These are phyloP conservation scores for Dolichomitus sp. DNA, from an alignment of 2,888 invertebrate genomes.

Conservation along the genomic window DNA sequence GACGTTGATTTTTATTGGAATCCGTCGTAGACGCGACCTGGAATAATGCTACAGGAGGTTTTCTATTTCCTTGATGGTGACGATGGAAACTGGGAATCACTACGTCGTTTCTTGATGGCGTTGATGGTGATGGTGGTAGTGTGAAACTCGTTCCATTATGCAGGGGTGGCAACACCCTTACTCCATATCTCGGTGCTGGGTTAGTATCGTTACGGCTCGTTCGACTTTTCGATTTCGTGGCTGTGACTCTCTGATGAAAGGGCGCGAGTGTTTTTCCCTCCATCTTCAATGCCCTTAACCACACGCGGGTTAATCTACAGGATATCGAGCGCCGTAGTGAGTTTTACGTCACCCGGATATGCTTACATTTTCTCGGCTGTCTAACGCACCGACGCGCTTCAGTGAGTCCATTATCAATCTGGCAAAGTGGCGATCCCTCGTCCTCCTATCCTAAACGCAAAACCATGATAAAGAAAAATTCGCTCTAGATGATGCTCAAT, in stretches of 20 bases:
- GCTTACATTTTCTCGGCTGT: background rate
- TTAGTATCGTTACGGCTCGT: constrained; percentile 50
- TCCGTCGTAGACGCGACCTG: constrained; percentile 12
- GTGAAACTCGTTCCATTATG: constrained; percentile 69
- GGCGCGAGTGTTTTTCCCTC: constrained; percentile 15
- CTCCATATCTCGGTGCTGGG: constrained; percentile 3
- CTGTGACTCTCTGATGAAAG: constrained; percentile 42
- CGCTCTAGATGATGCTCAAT: background rate
- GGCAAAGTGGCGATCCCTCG: constrained; percentile 24
- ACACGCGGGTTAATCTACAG: background rate
- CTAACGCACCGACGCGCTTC: constrained; percentile 37
- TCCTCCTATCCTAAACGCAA: background rate
- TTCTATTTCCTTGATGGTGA: constrained; percentile 16
- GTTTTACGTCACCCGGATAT: constrained; percentile 37
- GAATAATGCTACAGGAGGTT: constrained; percentile 25
- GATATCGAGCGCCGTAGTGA: constrained; percentile 9
- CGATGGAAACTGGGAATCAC: constrained; percentile 46
- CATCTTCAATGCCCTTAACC: constrained; percentile 23
- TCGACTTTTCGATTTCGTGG: constrained; percentile 58
- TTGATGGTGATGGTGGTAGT: constrained; percentile 46
- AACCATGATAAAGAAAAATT: background rate
- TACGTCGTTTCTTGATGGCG: constrained; percentile 40
- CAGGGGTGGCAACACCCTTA: constrained; percentile 35
- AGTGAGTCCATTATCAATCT: constrained; percentile 41
- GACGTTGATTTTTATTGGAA: constrained; percentile 40